phyloP scores from a whole-genome alignment of 2,113 vertebrate genomes.

The Candoia aspera region DNA sequence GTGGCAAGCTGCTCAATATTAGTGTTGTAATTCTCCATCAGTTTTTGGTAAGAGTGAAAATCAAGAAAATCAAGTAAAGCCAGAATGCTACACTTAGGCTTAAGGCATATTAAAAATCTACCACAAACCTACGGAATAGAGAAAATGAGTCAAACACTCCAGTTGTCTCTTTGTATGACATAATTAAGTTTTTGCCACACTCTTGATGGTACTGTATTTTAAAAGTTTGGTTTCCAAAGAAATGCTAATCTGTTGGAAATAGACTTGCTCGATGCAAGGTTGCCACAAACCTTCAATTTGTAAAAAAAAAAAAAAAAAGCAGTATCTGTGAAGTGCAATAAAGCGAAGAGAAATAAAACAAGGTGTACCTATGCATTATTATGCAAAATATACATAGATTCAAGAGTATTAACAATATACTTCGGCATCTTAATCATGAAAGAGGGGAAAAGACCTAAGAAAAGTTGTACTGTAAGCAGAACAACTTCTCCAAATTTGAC shows the following conservation, averaged over 20 bases:
- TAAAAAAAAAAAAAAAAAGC: no score
- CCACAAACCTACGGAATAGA: background rate
- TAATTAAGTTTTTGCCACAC: background rate
- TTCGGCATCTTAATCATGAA: background rate
- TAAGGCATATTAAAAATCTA: background rate
- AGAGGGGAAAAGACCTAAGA: background rate
- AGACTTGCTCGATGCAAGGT: no score
- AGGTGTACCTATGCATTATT: no score
- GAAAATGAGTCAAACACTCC: background rate
- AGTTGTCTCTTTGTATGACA: background rate
- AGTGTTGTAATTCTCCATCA: background rate
- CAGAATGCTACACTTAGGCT: background rate
- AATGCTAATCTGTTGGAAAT: no score
- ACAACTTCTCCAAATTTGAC: background rate
- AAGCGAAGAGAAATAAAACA: no score
- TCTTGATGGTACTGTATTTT: background rate
- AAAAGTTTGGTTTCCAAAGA: background rate
- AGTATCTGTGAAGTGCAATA: no score
- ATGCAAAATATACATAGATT: background rate
- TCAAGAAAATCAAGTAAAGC: background rate
- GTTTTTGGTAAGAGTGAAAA: background rate
- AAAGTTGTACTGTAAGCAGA: background rate
- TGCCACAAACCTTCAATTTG: no score
- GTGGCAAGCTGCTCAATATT: background rate
- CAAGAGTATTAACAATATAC: background rate